Base-by-base conservation (phyloP, 2,113 vertebrate species). In the Prinia subflava region DNA sequence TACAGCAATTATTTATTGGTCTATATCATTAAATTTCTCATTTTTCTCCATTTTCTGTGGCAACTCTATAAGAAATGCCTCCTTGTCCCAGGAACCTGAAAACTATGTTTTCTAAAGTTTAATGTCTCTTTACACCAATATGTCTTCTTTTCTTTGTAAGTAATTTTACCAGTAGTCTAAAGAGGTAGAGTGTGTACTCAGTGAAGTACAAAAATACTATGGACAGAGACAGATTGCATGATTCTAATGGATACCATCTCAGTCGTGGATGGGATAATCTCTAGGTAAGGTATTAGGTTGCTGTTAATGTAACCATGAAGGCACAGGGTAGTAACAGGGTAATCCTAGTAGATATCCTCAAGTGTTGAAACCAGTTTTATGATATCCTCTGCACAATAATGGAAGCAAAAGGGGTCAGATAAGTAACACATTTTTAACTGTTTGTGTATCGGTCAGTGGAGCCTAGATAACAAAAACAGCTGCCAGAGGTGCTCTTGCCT, bases 311-410 rank as follows among this genome's bases (percentile, higher is more conserved):
- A 92, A 87, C 83, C 64, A 82, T 87, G 77, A 91, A 92, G 77
- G 56, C 86, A 81, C 50, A 92, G 33, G 42, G 50, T 89, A 80
- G 86, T 94, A 94, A 94, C 76, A 94, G 89, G 77, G 92, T 90
- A 94, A 94, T 94, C 77, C 76, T 90, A 42, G 59, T 55, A 93
- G 83, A 96, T 78, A 90, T 23, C 85, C 44, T 71, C 80, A 89
- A 75, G 60, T 92, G 70, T 94, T 92, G 91, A 96, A 95, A 91
- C 83, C 69, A 92, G 76, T 92, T 95, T 94, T 95, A 83, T 92
- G 83, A 77, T 78, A 71, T 52, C 73, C 47, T 94, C 47, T 1
- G 1, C 69, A 60, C 0, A 17, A 68, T 82, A 91, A 91, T 56
- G 47, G 70, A 88, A 91, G 83, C 65, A 84, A 78, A 94, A 92